A percentile compares a stretch with the other conserved stretches of the same genome.
These are phyloP conservation scores for Chelon auratus DNA, from an alignment of 2,797 vertebrate species.

Conservation along the genomic window DNA sequence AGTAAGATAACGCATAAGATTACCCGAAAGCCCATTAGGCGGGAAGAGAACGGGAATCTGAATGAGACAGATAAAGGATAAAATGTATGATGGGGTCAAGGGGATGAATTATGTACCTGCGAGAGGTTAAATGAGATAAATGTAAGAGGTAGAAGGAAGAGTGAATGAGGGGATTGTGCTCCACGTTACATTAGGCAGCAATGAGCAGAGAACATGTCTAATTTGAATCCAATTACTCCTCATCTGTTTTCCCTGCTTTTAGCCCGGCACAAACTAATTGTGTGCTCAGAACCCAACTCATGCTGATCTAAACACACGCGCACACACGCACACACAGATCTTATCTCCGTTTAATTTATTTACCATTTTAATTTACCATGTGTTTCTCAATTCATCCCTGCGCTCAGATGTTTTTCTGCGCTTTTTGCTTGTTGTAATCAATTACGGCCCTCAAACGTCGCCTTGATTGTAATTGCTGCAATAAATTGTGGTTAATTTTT, in stretches of 20 bases:
- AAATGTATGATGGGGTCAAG: constrained; percentile 12
- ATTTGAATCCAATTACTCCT: constrained; percentile 79
- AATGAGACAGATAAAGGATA: constrained; percentile 15
- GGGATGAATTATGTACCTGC: constrained; percentile 5
- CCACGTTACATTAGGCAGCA: constrained; percentile 62
- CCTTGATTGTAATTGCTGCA: constrained; percentile 65
- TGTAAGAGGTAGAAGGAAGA: neutral
- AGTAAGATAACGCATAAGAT: constrained; percentile 14
- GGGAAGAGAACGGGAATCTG: neutral
- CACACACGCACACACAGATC: neutral
- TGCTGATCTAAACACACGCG: constrained; percentile 17
- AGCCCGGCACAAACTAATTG: constrained; percentile 60
- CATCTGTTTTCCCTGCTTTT: constrained; percentile 61
- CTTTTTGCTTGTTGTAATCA: constrained; percentile 49
- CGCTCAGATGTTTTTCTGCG: constrained; percentile 28
- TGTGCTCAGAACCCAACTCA: constrained; percentile 37
- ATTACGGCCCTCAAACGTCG: constrained; percentile 47
- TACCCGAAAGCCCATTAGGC: constrained; percentile 23
- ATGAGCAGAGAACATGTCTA: constrained; percentile 65
- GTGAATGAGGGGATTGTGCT: constrained; percentile 35
- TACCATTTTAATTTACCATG: constrained; percentile 41
- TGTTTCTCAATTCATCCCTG: constrained; percentile 22
- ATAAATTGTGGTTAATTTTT: constrained; percentile 62
- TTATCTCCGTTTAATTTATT: constrained; percentile 57
- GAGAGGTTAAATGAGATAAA: constrained; percentile 41